phyloP scores from a whole-genome alignment of 2,888 invertebrate species.

The Graphium colonna region DNA sequence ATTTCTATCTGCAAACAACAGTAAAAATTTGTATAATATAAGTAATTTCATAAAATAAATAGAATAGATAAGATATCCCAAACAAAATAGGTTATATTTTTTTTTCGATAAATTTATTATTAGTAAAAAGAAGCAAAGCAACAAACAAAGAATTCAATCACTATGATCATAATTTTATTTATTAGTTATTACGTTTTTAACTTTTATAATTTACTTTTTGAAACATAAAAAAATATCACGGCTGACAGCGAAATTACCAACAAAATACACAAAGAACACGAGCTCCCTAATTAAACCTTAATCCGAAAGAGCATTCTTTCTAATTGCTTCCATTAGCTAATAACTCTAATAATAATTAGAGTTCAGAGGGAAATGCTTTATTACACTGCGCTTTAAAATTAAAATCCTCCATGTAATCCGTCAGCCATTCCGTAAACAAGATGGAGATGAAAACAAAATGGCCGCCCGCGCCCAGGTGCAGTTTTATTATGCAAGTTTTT shows the following conservation, averaged over 20 bases:
- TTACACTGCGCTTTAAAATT: conserved; percentile 50
- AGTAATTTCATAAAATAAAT: too few relatives aligned
- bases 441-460: conserved; percentile 50
- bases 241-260: conserved; percentile 23
- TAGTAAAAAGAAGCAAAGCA: too few relatives aligned
- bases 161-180: too few relatives aligned
- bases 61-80: too few relatives aligned
- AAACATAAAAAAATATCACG: conserved; percentile 2
- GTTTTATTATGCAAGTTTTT: conserved; percentile 23
- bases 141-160: too few relatives aligned
- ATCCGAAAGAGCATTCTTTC: conserved; percentile 53
- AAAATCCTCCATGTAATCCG: conserved; percentile 61
- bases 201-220: too few relatives aligned
- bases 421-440: conserved; percentile 46
- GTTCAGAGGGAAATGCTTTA: conserved; percentile 63
- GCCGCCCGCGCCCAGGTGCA: conserved; percentile 30
- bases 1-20: too few relatives aligned
- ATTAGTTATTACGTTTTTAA: not conserved
- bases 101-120: too few relatives aligned
- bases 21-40: too few relatives aligned
- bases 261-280: conserved; percentile 45
- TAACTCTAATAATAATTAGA: conserved; percentile 64
- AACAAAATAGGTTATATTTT: not conserved
- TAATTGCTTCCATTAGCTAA: conserved; percentile 69
- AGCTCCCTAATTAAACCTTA: conserved; percentile 61